Percentiles rank a stretch among this genome's conserved stretches.
Evolutionary conservation across 2,113 vertebrate species (phyloP).

Genomic region (Numida meleagris): DNA sequence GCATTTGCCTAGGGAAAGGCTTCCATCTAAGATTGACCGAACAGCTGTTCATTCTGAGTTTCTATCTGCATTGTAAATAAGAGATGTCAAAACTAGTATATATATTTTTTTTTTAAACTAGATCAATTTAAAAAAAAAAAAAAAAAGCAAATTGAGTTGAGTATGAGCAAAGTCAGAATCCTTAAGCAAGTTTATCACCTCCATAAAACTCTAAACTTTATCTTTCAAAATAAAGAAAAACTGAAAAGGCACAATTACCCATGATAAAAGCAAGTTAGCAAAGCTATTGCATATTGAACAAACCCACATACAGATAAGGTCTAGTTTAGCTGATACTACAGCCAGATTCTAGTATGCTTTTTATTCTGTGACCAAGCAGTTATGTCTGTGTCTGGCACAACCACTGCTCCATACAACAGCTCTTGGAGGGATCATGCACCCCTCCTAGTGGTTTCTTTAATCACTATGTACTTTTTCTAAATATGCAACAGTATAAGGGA

Average conservation of each 20-base stretch:
- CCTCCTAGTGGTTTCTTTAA: background rate
- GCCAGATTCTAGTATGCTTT: background rate
- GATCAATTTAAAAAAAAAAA: background rate
- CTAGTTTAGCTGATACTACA: background rate
- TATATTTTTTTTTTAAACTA: slow-evolving; percentile 62
- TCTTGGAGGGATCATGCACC: background rate
- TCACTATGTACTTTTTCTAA: background rate
- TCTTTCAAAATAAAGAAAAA: background rate
- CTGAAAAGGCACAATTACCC: background rate
- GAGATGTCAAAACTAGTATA: too few relatives aligned
- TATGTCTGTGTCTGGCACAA: background rate
- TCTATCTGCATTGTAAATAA: slow-evolving; percentile 49
- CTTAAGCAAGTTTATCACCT: background rate
- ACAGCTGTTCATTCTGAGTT: slow-evolving; percentile 66
- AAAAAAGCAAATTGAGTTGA: background rate
- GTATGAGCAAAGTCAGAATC: background rate
- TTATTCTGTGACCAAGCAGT: background rate
- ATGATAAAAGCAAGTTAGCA: background rate
- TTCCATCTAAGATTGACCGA: slow-evolving; percentile 50
- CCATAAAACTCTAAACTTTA: background rate
- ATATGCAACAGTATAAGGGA: background rate
- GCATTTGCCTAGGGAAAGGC: slow-evolving; percentile 54
- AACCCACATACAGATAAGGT: background rate
- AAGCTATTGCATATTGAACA: background rate
- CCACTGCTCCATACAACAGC: background rate